Conservation (phyloP, 1,140 invertebrate genomes). For the Colletes latitarsis region DNA sequence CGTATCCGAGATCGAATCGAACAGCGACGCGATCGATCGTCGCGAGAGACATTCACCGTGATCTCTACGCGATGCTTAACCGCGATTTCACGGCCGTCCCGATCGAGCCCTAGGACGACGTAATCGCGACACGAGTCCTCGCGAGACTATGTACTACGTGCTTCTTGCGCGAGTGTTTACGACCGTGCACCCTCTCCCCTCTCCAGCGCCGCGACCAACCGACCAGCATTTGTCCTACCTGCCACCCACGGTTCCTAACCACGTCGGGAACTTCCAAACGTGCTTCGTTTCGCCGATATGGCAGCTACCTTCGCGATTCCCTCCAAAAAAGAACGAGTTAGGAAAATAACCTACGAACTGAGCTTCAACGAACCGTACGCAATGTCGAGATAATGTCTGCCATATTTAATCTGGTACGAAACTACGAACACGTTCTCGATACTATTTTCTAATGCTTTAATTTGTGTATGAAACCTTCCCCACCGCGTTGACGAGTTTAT, state of each 20-base stretch:
- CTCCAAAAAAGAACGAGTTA: too few relatives aligned
- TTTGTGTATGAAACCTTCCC: too few relatives aligned
- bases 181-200: background rate
- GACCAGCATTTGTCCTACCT: slow-evolving; percentile 29
- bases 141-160: slow-evolving; percentile 37
- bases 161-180: slow-evolving; percentile 41
- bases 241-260: slow-evolving; percentile 36
- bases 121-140: slow-evolving; percentile 48
- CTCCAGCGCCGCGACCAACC: background rate
- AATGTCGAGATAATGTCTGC: too few relatives aligned
- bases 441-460: too few relatives aligned
- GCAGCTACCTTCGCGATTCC: background rate
- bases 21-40: background rate
- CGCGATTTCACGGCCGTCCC: background rate
- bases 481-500: too few relatives aligned
- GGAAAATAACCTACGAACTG: too few relatives aligned
- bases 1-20: background rate
- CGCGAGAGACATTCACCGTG: background rate
- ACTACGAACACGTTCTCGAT: too few relatives aligned
- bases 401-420: too few relatives aligned
- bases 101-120: slow-evolving; percentile 19
- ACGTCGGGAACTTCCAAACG: background rate
- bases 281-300: slow-evolving; percentile 22
- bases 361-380: too few relatives aligned
- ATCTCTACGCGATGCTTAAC: background rate